Evolutionary conservation across 2,797 vertebrate species (phyloP), one percentile per base, ranked within the genome.

Genomic region (Echiichthys vipera): DNA sequence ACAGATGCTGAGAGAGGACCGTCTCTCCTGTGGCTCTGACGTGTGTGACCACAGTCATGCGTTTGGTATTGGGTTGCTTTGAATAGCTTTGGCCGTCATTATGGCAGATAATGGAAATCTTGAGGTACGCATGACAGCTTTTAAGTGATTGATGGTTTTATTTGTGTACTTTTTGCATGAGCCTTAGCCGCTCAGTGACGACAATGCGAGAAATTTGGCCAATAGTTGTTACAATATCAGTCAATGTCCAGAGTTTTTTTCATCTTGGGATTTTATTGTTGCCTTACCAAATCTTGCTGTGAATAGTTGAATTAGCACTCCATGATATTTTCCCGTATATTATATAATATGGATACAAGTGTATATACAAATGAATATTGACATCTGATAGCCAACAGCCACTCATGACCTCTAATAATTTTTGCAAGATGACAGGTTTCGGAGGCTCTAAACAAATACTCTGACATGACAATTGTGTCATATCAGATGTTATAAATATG

Each of bases 401-500:
- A 15, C 0, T 40, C 25, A 32, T 43, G 15, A 74, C 74, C 36
- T 78, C 34, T 45, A 37, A 34, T 69, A 25, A 53, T n/a, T 34
- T 64, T 57, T 45, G 5, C 18, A 61, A 40, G 24, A 2, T 55
- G 51, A 67, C 43, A 53, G 8, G 8, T 65, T 66, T 80, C 5
- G 47, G 56, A 30, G 47, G 63, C 45, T 29, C 9, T 43, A 0
- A 17, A 50, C 47, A 62, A 71, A 18, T 32, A 45, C 45, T 29
- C 45, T 20, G 43, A 29, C 6, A 25, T 49, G 43, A 1, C 37
- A 34, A 77, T 42, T 79, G 32, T 74, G 12, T 77, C 64, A 42
- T 63, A 24, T 77, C 55, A 74, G 46, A 65, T 74, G 58, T 62
- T 76, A 36, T 65, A 58, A 50, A 65, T 65, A 58, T 78, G 77